Conservation (phyloP, 2,888 invertebrate genomes). For the Ochropleura leucogaster region DNA sequence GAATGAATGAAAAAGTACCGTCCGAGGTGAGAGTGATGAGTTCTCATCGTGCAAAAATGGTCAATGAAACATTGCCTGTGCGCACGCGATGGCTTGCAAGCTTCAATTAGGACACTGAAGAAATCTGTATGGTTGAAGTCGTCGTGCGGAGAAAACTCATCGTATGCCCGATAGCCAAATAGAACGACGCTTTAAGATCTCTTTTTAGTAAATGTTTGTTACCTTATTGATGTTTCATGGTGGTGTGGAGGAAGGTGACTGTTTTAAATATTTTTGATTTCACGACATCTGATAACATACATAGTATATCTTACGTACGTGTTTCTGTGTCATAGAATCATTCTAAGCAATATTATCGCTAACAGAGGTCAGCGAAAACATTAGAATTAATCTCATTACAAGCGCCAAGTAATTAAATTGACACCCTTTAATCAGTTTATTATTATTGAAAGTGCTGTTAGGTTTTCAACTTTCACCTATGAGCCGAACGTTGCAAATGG, state of each 20-base stretch:
- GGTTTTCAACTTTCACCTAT: background rate
- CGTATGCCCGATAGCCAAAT: too few species aligned
- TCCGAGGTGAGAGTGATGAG: background rate
- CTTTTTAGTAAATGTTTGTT: too few species aligned
- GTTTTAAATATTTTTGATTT: background rate
- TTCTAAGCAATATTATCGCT: slow-evolving; percentile 21
- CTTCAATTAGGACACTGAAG: too few species aligned
- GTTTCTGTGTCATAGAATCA: background rate
- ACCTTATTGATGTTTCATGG: background rate
- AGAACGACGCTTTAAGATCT: too few species aligned
- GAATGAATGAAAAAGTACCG: background rate
- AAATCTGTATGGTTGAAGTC: too few species aligned
- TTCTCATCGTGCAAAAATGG: too few species aligned
- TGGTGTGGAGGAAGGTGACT: background rate
- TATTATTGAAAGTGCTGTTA: background rate
- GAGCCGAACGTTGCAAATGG: background rate
- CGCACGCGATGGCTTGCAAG: too few species aligned
- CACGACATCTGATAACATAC: background rate
- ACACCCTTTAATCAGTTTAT: slow-evolving; percentile 30
- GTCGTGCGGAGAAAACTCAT: too few species aligned
- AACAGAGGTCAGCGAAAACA: slow-evolving; percentile 43
- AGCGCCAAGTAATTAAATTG: slow-evolving; percentile 28
- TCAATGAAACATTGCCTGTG: too few species aligned
- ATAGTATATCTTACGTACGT: background rate
- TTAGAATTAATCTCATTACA: slow-evolving; percentile 33